A percentile compares a stretch with the other conserved stretches of the same genome.
Evolutionary conservation across 1,140 invertebrate species (phyloP).

Genomic region (Anthonomus grandis): DNA sequence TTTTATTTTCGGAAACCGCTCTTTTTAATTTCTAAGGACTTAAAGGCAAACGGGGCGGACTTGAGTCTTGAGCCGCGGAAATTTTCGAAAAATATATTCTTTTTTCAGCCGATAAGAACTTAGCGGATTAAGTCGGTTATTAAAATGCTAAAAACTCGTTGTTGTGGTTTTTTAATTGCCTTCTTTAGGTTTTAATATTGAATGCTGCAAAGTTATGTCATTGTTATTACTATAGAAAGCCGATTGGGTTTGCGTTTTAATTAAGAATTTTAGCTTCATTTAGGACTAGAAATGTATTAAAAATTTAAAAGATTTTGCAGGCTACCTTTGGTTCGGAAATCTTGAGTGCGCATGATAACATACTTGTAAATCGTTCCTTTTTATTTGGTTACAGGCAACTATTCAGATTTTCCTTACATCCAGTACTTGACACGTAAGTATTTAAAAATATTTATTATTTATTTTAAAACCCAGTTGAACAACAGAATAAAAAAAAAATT

Average conservation of each 20-base stretch:
- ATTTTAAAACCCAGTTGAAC: too few species aligned
- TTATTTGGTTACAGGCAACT: conserved; percentile 56
- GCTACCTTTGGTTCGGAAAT: conserved; percentile 1
- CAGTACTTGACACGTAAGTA: conserved; percentile 67
- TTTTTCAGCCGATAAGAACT: neutral
- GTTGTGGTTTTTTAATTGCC: neutral
- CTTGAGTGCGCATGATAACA: conserved; percentile 5
- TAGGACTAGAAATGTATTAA: neutral
- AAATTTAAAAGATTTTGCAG: neutral
- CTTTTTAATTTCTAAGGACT: conserved; percentile 5
- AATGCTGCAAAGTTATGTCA: neutral
- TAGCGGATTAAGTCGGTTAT: neutral
- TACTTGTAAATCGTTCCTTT: neutral
- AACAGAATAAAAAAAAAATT: too few species aligned
- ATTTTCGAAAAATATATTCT: neutral
- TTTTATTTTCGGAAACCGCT: conserved; percentile 2
- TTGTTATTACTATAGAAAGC: too few species aligned
- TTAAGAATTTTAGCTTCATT: neutral
- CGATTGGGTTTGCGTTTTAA: too few species aligned
- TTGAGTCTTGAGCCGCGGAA: neutral
- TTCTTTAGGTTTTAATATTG: neutral
- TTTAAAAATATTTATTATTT: too few species aligned
- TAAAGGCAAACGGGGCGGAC: neutral
- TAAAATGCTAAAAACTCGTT: neutral
- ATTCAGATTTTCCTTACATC: conserved; percentile 64